Percentiles rank a stretch among this genome's conserved stretches.
Conservation (phyloP, 2,113 vertebrate species). For the Corvus hawaiiensis region DNA sequence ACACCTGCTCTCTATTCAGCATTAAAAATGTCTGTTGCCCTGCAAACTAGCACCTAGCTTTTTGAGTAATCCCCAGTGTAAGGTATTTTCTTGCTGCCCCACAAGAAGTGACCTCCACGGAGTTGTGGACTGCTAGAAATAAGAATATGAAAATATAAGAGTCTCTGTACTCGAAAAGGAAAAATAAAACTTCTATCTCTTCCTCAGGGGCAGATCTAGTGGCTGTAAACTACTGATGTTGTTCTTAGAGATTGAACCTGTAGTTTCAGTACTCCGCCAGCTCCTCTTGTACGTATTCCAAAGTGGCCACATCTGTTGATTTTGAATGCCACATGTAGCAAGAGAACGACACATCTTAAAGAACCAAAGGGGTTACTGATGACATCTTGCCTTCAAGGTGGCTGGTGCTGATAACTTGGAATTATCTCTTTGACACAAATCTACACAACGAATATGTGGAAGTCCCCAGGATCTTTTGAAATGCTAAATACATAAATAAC, state of each 20-base stretch:
- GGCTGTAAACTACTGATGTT: not conserved
- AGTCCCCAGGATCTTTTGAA: not conserved
- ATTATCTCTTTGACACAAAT: not conserved
- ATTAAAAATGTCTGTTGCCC: not conserved
- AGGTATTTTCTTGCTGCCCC: not conserved
- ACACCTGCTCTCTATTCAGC: not conserved
- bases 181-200: not conserved
- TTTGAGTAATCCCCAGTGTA: not conserved
- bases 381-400: not conserved
- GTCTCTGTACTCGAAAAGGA: not conserved
- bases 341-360: not conserved
- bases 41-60: not conserved
- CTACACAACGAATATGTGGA: not conserved
- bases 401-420: not conserved
- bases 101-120: not conserved
- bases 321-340: not conserved
- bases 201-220: not conserved
- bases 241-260: not conserved
- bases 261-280: not conserved
- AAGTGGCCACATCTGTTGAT: not conserved
- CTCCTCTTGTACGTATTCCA: fast-evolving
- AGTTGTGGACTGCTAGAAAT: not conserved
- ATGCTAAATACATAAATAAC: not conserved
- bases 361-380: not conserved
- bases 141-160: not conserved